A percentile compares a stretch with the other conserved stretches of the same genome.
phyloP scores from a whole-genome alignment of 2,113 vertebrate genomes.

The Ahaetulla prasina region DNA sequence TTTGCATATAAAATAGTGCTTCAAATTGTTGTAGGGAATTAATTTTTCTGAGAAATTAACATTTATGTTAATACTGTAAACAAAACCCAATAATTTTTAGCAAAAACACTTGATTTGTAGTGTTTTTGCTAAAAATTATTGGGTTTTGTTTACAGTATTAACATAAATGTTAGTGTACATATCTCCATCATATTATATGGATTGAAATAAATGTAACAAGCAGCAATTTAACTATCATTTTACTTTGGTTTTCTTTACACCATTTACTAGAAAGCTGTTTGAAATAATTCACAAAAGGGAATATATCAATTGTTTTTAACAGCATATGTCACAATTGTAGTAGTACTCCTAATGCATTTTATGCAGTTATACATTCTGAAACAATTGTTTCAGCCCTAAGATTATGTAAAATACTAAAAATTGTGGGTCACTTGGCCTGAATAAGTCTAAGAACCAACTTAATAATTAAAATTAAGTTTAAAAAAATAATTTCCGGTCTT shows the following conservation, averaged over 20 bases:
- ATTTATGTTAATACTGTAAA: background rate
- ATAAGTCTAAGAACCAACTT: background rate
- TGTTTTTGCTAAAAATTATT: too few relatives aligned
- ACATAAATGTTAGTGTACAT: too few relatives aligned
- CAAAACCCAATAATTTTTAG: background rate
- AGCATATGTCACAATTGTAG: background rate
- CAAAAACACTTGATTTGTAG: background rate
- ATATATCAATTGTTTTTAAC: background rate
- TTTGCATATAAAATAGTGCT: background rate
- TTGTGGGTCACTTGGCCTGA: background rate
- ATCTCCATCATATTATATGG: background rate
- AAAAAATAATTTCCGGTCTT: background rate
- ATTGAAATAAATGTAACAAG: background rate
- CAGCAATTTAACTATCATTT: background rate
- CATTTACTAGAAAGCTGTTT: background rate
- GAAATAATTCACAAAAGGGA: background rate
- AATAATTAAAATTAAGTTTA: background rate
- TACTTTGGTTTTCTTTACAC: background rate
- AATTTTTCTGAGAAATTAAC: background rate
- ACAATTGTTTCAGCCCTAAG: background rate
- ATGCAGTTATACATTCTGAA: background rate
- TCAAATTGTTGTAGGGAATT: background rate
- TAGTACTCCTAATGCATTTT: background rate
- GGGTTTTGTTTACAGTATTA: too few relatives aligned
- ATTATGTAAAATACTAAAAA: background rate